phyloP scores from a whole-genome alignment of 2,888 invertebrate species.

The Spilarctia lutea region DNA sequence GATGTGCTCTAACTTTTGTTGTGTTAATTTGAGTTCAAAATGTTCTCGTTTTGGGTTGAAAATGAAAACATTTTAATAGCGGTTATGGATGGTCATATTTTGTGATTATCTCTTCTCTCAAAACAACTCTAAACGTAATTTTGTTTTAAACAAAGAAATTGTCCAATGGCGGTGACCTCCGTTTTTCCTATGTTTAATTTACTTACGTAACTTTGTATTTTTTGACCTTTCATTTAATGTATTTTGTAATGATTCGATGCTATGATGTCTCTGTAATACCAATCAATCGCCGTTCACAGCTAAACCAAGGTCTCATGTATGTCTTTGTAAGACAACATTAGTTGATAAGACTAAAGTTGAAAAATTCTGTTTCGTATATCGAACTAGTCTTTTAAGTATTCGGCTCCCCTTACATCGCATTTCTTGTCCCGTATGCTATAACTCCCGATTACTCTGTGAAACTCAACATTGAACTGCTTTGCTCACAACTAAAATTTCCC shows the following conservation, averaged over 20 bases:
- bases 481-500: slow-evolving; percentile 41
- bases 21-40: slow-evolving; percentile 3
- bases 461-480: slow-evolving; percentile 16
- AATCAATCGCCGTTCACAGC: too few relatives aligned
- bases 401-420: too few relatives aligned
- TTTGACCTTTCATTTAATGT: too few relatives aligned
- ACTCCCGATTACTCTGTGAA: slow-evolving; percentile 1
- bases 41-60: background rate
- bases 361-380: background rate
- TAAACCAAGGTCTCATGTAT: too few relatives aligned
- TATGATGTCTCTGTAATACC: too few relatives aligned
- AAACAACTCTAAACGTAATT: background rate
- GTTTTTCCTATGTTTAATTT: background rate
- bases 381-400: background rate
- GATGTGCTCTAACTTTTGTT: slow-evolving; percentile 63
- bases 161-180: background rate
- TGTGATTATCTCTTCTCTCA: background rate
- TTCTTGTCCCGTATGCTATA: background rate
- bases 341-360: background rate
- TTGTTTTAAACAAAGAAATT: background rate
- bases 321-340: background rate
- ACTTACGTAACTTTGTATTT: too few relatives aligned
- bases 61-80: background rate
- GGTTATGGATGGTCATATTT: background rate
- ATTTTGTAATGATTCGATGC: too few relatives aligned